Conservation (phyloP, 2,797 vertebrate species). For the Coranthus polyacanthus region DNA sequence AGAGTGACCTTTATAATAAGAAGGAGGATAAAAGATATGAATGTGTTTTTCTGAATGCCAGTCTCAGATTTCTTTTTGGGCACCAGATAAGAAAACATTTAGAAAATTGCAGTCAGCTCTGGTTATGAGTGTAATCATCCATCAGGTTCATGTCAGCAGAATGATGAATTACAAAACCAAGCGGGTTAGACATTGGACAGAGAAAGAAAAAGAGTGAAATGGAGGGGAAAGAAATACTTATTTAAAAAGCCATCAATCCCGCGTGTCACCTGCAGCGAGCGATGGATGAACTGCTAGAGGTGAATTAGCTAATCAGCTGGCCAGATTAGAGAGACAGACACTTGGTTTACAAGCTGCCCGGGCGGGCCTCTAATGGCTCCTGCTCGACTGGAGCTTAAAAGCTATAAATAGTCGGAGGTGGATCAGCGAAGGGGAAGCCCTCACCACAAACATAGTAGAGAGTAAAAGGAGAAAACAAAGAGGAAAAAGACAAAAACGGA, state of each 20-base stretch:
- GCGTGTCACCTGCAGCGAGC: constrained; percentile 34
- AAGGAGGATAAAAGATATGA: too few relatives aligned
- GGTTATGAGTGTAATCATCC: constrained; percentile 20
- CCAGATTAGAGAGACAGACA: constrained; percentile 62
- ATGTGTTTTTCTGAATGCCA: too few relatives aligned
- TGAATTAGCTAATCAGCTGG: constrained; percentile 59
- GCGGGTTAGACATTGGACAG: neutral
- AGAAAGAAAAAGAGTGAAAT: constrained; percentile 10
- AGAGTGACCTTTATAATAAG: too few relatives aligned
- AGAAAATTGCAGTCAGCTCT: constrained; percentile 6
- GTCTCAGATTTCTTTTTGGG: neutral
- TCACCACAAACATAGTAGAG: constrained; percentile 44
- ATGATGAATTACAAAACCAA: constrained; percentile 18
- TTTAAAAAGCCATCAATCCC: constrained; percentile 31
- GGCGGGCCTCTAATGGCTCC: constrained; percentile 19
- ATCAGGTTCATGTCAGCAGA: constrained; percentile 34
- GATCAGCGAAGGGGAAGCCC: constrained; percentile 55
- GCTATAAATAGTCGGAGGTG: constrained; percentile 66
- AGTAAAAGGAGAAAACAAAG: constrained; percentile 38
- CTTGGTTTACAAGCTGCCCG: constrained; percentile 47
- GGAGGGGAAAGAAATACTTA: constrained; percentile 15
- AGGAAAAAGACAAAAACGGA: constrained; percentile 8
- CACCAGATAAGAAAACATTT: constrained; percentile 4
- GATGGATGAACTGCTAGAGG: constrained; percentile 27
- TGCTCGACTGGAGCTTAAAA: constrained; percentile 51